Base-by-base conservation (phyloP, 2,888 invertebrate species). In the Drosophila helvetica region DNA sequence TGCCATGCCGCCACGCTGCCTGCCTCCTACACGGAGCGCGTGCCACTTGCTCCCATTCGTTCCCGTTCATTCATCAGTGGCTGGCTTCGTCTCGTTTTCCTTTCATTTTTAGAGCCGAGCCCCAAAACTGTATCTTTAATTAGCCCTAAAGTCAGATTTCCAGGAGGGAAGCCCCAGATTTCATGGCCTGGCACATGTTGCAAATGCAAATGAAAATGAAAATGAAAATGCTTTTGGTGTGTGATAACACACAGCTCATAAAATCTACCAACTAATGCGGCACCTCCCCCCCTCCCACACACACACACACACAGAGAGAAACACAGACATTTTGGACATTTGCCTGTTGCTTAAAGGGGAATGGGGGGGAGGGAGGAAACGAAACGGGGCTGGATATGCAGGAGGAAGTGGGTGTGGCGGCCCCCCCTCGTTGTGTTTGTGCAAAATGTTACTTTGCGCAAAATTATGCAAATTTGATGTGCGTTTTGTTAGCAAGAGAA, bases 391-490 rank as follows among this genome's bases (percentile, higher is more conserved):
- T 22, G 18, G 27, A 25, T 25, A 3, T 30, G 12, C 6, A 0
- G 10, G 17, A 17, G 43, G 22, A 18, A 57, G 19, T 22, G 59
- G 17, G 27, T 53, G 33, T 70, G 63, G 43, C 55, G 52, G 19
- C 54, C 15, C 15, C 38, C 15, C 22, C 4, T 22, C 22, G 22
- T 15, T 72, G 58, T 79, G 82, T 67, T 76, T 78, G 65, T 62
- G 80, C 78, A 79, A 86, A 85, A 81, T 79, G 77, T 77, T 85
- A 73, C 79, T 87, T 75, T 87, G 80, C 72, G 74, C 65, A 80
- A 77, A 85, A 88, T 85, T 88, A 85, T 85, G 85, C 86, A 85
- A 85, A 85, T 86, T 88, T 88, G 78, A 86, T 86, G 83, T 87
- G 79, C 86, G 87, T 85, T 80, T 75, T 81, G 85, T 72, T 75